These are phyloP conservation scores for Abrostola tripartita DNA, from an alignment of 2,888 invertebrate species.

Conservation along the genomic window DNA sequence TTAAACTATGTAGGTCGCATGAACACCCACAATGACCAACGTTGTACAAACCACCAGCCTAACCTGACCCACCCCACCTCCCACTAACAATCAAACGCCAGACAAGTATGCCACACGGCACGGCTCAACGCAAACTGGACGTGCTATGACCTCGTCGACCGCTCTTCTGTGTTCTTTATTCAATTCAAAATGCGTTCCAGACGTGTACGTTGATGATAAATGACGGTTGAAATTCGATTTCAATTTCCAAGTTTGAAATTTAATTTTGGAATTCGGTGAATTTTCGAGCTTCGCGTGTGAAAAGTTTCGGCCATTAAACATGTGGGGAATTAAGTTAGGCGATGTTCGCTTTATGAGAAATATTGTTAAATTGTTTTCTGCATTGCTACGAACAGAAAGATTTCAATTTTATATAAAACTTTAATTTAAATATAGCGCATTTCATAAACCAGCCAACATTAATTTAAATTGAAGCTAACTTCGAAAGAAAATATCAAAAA, in stretches of 20 bases:
- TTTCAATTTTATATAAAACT: background rate
- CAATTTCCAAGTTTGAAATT: slow-evolving; percentile 52
- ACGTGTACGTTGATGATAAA: slow-evolving; percentile 64
- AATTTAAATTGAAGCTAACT: background rate
- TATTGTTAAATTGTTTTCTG: slow-evolving; percentile 10
- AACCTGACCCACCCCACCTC: slow-evolving; percentile 67
- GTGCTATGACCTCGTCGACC: slow-evolving; percentile 71
- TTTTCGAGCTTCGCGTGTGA: slow-evolving; percentile 40
- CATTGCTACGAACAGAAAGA: background rate
- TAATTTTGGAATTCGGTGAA: slow-evolving; percentile 44
- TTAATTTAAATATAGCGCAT: no score
- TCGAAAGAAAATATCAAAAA: background rate
- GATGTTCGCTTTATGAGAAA: slow-evolving; percentile 15
- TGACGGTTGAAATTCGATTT: slow-evolving; percentile 58
- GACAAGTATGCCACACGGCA: slow-evolving; percentile 57
- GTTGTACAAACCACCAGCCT: slow-evolving; percentile 69
- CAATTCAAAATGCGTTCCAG: slow-evolving; percentile 77
- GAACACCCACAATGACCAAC: slow-evolving; percentile 81
- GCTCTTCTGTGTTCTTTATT: slow-evolving; percentile 81
- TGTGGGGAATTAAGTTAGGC: slow-evolving; percentile 30
- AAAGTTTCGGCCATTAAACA: slow-evolving; percentile 45
- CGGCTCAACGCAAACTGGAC: slow-evolving; percentile 66
- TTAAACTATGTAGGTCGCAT: slow-evolving; percentile 85
- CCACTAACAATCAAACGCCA: slow-evolving; percentile 66
- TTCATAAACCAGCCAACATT: background rate